Conservation (phyloP, 2,797 vertebrate genomes). For the Sebastes elongatus region DNA sequence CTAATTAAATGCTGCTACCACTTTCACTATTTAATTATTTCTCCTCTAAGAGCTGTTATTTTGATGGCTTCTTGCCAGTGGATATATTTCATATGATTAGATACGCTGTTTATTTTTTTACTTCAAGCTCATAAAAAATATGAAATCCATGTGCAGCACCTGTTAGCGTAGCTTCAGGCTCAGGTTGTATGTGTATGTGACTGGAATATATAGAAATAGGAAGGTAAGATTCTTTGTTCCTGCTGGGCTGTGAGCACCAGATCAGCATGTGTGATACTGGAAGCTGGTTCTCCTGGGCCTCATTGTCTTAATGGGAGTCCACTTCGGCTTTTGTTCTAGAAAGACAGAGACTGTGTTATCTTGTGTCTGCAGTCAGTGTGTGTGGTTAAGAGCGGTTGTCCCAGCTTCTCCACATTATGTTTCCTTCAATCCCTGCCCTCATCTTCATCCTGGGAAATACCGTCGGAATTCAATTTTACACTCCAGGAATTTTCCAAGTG, state of each 20-base stretch:
- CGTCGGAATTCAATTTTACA: conserved; percentile 77
- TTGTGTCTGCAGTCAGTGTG: conserved; percentile 2
- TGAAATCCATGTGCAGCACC: conserved; percentile 23
- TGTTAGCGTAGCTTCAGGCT: conserved; percentile 41
- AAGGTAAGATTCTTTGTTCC: conserved; percentile 12
- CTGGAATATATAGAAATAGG: conserved; percentile 29
- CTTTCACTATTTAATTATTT: conserved; percentile 22
- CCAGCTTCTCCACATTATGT: conserved; percentile 29
- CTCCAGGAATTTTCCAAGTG: conserved; percentile 65
- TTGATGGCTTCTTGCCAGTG: conserved; percentile 22
- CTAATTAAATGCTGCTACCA: conserved; percentile 17
- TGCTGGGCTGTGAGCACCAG: conserved; percentile 3
- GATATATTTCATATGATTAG: conserved; percentile 32
- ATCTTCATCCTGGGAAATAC: conserved; percentile 50
- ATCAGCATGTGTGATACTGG: conserved; percentile 6
- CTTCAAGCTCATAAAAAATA: conserved; percentile 48
- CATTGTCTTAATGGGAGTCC: conserved; percentile 23
- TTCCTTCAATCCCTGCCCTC: conserved; percentile 31
- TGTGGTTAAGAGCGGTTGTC: conserved; percentile 15
- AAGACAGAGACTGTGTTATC: conserved; percentile 2
- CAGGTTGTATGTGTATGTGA: conserved; percentile 16
- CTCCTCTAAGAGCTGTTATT: conserved; percentile 4
- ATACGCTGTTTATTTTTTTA: neutral
- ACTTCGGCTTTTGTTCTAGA: conserved; percentile 17
- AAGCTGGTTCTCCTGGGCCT: conserved; percentile 13